These are phyloP conservation scores for Charaxes varanes DNA, from an alignment of 1,140 invertebrate genomes.

Conservation along the genomic window DNA sequence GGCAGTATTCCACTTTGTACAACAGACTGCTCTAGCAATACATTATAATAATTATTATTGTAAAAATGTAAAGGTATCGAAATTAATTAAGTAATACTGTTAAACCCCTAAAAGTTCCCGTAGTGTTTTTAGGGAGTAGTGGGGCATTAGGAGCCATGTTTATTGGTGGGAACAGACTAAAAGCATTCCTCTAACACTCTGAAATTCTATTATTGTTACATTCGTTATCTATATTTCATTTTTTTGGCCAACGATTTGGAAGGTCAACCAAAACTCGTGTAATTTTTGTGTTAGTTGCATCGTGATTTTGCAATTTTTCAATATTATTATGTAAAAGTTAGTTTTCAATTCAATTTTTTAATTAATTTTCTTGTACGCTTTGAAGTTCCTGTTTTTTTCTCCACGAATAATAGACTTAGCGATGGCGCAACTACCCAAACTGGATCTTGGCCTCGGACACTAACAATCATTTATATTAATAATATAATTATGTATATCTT, in stretches of 20 bases:
- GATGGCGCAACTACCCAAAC: too few relatives aligned
- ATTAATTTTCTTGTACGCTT: too few relatives aligned
- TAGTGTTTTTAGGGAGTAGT: constrained; percentile 13
- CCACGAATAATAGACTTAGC: too few relatives aligned
- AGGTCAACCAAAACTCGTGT: constrained; percentile 7
- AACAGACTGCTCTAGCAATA: constrained; percentile 20
- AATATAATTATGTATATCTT: constrained; percentile 1
- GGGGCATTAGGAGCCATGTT: constrained; percentile 28
- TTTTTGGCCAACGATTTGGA: neutral
- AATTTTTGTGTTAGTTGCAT: too few relatives aligned
- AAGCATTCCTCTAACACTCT: constrained; percentile 11
- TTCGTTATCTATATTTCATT: constrained; percentile 7
- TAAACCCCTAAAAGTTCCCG: constrained; percentile 49
- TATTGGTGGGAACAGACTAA: constrained; percentile 33
- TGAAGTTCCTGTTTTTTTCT: too few relatives aligned
- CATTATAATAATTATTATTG: constrained; percentile 33
- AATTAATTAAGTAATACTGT: constrained; percentile 72
- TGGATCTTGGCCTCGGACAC: too few relatives aligned
- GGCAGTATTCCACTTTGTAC: constrained; percentile 26
- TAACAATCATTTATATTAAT: constrained; percentile 3
- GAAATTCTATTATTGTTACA: constrained; percentile 7
- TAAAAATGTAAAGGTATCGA: constrained; percentile 56
- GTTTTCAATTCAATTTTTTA: too few relatives aligned
- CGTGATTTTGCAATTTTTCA: too few relatives aligned
- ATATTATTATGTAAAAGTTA: too few relatives aligned